These are phyloP conservation scores for Plectrocnemia conspersa DNA, from an alignment of 1,140 invertebrate species.

Conservation along the genomic window DNA sequence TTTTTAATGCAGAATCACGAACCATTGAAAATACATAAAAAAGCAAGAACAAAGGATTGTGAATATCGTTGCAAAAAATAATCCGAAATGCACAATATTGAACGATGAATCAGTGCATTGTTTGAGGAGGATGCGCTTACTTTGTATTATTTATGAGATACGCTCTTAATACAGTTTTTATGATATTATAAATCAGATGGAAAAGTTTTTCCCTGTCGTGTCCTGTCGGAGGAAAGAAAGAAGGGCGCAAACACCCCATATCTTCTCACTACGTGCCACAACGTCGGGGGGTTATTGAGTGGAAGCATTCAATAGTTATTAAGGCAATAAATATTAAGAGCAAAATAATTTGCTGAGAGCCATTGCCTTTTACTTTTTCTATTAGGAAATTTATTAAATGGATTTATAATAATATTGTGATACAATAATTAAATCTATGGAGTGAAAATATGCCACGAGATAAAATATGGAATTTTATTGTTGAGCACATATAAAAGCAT, in stretches of 20 bases:
- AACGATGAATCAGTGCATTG: neutral
- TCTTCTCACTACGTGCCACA: neutral
- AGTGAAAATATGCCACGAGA: no score
- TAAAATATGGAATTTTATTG: no score
- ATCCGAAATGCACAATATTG: conserved; percentile 3
- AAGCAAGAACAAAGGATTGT: neutral
- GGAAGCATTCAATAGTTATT: conserved; percentile 5
- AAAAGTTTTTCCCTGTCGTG: conserved; percentile 13
- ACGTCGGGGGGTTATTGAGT: neutral
- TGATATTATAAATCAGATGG: conserved; percentile 30
- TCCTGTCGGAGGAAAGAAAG: neutral
- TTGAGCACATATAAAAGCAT: no score
- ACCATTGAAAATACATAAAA: neutral
- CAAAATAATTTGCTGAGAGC: no score
- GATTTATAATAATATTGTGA: no score
- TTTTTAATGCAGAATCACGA: neutral
- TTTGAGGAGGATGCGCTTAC: conserved; percentile 21
- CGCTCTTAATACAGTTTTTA: conserved; percentile 33
- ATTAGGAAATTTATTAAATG: no score
- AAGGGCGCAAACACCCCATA: neutral
- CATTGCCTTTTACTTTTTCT: no score
- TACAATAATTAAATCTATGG: no score
- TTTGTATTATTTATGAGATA: conserved; percentile 33
- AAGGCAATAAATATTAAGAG: conserved; percentile 7
- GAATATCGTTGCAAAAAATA: neutral